phyloP scores from a whole-genome alignment of 64 coral and sea anemone species.

The Cladopsammia gracilis region DNA sequence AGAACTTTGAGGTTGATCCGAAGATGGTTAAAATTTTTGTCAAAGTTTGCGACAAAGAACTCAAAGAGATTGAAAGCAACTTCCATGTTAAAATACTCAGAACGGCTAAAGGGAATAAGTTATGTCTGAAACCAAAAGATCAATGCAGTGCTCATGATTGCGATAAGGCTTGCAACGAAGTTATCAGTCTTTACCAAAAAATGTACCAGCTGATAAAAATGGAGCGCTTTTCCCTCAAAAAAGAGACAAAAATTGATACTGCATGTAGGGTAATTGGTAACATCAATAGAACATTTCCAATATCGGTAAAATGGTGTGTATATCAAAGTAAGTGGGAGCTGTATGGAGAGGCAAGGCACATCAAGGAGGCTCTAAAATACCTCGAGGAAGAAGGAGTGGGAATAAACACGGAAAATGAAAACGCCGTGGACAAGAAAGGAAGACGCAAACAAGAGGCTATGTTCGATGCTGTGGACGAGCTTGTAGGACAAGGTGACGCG shows the following conservation, averaged over 20 bases:
- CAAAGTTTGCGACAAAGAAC: conserved; percentile 20
- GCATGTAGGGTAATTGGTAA: neutral
- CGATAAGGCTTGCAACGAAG: neutral
- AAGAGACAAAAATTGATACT: neutral
- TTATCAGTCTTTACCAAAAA: conserved; percentile 23
- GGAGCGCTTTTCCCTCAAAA: conserved; percentile 28
- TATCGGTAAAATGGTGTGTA: neutral
- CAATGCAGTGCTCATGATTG: neutral
- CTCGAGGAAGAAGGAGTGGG: neutral
- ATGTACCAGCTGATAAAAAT: neutral
- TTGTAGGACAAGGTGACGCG: neutral
- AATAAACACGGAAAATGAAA: neutral
- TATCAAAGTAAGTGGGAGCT: conserved; percentile 47
- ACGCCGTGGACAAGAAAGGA: neutral
- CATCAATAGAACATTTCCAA: neutral
- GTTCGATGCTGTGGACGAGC: conserved; percentile 63
- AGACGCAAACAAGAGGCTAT: neutral
- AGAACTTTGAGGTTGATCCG: neutral
- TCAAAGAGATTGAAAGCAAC: neutral
- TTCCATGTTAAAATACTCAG: conserved; percentile 9
- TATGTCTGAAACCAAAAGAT: neutral
- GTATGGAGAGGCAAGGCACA: neutral
- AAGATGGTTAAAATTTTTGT: conserved; percentile 22
- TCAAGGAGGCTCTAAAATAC: neutral
- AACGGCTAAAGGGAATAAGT: neutral